Evolutionary conservation across 2,888 invertebrate genomes (phyloP), one percentile per base, ranked within the genome.

Genomic region (Caenorhabditis doughertyi): DNA sequence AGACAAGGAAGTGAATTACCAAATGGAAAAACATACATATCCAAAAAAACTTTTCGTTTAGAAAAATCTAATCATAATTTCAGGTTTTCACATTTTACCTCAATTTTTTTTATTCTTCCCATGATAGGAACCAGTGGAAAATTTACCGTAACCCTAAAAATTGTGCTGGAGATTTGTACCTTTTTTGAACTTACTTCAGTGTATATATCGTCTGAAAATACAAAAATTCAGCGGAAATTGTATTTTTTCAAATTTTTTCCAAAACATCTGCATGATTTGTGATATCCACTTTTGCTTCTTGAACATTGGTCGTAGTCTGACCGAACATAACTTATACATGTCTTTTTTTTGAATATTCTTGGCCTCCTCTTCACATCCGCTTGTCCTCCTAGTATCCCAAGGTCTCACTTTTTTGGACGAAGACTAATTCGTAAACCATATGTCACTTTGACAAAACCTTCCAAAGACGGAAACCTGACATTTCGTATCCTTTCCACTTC

Each of bases 371-470:
- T 64, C 49, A 55, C 62, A 73, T 55, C 51, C 65, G 65, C 65
- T 65, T 51, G 65, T 64, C 27, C 16, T 44, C 60, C 44, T 32
- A 13, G 27, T 25, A 60, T 64, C 32, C 73, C 73, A 74, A 74
- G 73, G 73, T 74, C 73, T 62, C 65, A 35, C 42, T 62, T 62
- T 62, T 72, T 72, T 53, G n/a, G 21, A 49, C 44, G 58, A 72
- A 51, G 71, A 71, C 71, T 64, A 65, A 65, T 74, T 65, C 64
- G 56, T n/a, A 56, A 74, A 23, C 64, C 44, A 74, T 55, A 64
- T 65, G 64, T 74, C 73, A 74, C 56, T 65, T 74, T 74, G 73
- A 74, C 73, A 74, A 47, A 65, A 65, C 62, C 72, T 18, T 9
- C 27, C 1, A 25, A 53, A 25, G 60, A 25, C 44, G 55, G n/a